Evolutionary conservation across 2,888 invertebrate genomes (phyloP).

Genomic region (Diarsia rubi): DNA sequence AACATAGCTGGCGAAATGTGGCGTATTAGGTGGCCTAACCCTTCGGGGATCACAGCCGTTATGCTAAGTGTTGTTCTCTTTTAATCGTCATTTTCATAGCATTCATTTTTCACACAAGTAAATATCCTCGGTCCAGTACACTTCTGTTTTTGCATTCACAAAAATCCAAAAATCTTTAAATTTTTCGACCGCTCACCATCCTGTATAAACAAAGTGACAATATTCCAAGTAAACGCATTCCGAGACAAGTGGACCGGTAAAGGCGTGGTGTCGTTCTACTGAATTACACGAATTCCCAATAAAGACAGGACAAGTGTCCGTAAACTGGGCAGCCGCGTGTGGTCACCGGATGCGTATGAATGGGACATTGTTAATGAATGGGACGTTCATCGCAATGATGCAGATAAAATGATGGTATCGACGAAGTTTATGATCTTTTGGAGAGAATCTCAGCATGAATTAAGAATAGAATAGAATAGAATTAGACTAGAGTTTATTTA

Average conservation of each 20-base stretch:
- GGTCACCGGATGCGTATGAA: conserved; percentile 81
- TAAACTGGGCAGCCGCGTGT: conserved; percentile 79
- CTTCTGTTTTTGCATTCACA: too few species aligned
- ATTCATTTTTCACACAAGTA: not conserved
- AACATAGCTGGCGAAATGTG: too few species aligned
- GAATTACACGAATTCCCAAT: conserved; percentile 83
- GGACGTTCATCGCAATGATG: conserved; percentile 69
- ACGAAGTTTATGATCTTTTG: conserved; percentile 37
- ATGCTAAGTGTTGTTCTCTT: too few species aligned
- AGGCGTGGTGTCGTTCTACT: conserved; percentile 76
- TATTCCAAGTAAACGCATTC: conserved; percentile 81
- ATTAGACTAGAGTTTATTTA: too few species aligned
- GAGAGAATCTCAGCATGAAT: not conserved
- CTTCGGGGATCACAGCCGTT: too few species aligned
- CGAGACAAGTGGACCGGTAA: conserved; percentile 68
- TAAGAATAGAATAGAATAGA: too few species aligned
- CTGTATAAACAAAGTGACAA: conserved; percentile 72
- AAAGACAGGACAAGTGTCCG: conserved; percentile 78
- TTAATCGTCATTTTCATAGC: not conserved
- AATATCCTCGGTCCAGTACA: too few species aligned
- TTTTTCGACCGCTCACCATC: conserved; percentile 15
- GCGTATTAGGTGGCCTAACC: too few species aligned
- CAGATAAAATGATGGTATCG: conserved; percentile 51
- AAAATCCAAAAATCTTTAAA: not conserved
- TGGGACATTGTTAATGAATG: conserved; percentile 66